Evolutionary conservation across 2,888 invertebrate species (phyloP), one percentile per base, ranked within the genome.

Genomic region (Epsilonema sp.): DNA sequence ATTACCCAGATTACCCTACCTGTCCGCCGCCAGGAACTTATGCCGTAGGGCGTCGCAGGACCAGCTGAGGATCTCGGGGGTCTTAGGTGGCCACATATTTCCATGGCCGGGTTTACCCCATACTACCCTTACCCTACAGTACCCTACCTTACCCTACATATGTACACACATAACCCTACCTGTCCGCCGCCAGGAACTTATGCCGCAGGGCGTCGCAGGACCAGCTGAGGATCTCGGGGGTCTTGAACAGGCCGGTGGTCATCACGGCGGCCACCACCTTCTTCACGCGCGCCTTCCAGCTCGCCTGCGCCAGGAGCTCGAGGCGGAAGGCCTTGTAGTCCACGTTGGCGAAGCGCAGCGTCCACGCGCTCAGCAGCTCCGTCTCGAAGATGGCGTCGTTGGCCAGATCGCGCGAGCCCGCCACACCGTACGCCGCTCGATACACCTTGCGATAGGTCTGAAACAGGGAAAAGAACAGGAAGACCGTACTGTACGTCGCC

Each of bases 281-380:
- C 47, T 66, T 60, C 48, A 79, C 67, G 46, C 79, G 73, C 56
- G 72, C 75, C 55, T 76, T 74, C 71, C 77, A 76, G 53, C 70
- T 69, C 48, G 70, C 65, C 55, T 78, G 70, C 44, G 68, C 64
- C 61, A 74, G 71, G 57, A 80, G 70, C 61, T 79, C 78, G 44
- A 58, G 54, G 23, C 63, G 58, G 57, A 64, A 59, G 51, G 77
- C 76, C 54, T 73, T 70, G 63, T 77, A 79, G 66, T 80, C 82
- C 49, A 82, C 59, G 50, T 60, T 67, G 52, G 80, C 77, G 66
- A 84, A 78, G 51, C 83, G 80, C 63, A 78, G 74, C 45, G 78
- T 75, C 72, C 87, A 87, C 69, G 79, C 85, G 25, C 81, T 77
- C 56, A 89, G 73, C 44, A 80, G 80, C 53, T 70, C 68, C 1